Evolutionary conservation across 2,113 vertebrate genomes (phyloP).

Genomic region (Phalacrocorax brasilianus): DNA sequence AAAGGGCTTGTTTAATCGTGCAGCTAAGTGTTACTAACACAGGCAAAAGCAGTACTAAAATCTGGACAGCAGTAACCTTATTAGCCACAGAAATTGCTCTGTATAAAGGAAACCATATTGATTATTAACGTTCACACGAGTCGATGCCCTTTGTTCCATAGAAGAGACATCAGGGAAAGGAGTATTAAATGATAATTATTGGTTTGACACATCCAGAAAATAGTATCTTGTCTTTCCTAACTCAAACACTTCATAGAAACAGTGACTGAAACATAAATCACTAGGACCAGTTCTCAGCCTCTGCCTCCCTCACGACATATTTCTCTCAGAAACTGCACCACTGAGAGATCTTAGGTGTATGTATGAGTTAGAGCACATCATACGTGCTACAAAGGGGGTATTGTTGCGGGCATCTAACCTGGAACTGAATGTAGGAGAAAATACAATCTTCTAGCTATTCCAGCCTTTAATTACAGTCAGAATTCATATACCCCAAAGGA

Average conservation of each 20-base stretch:
- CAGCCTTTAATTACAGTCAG: not conserved
- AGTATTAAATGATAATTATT: not conserved
- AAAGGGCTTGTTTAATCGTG: conserved; percentile 36
- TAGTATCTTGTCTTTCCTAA: not conserved
- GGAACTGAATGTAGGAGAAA: not conserved
- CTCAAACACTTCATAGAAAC: not conserved
- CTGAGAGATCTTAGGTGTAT: not conserved
- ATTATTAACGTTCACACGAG: not conserved
- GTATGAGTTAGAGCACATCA: not conserved
- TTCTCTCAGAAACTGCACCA: not conserved
- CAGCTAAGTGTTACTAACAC: conserved; percentile 20
- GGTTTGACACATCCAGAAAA: not conserved
- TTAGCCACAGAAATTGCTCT: conserved; percentile 15
- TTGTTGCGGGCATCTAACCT: not conserved
- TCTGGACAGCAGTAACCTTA: not conserved
- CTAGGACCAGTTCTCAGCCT: not conserved
- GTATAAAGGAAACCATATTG: not conserved
- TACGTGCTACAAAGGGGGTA: not conserved
- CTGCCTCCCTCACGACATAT: not conserved
- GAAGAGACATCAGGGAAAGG: not conserved
- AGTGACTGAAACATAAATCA: not conserved
- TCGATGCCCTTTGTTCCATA: not conserved
- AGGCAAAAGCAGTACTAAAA: not conserved
- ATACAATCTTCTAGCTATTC: not conserved
- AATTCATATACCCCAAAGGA: not conserved